phyloP scores from a whole-genome alignment of 2,888 invertebrate genomes.

The Psylliodes chrysocephalus region DNA sequence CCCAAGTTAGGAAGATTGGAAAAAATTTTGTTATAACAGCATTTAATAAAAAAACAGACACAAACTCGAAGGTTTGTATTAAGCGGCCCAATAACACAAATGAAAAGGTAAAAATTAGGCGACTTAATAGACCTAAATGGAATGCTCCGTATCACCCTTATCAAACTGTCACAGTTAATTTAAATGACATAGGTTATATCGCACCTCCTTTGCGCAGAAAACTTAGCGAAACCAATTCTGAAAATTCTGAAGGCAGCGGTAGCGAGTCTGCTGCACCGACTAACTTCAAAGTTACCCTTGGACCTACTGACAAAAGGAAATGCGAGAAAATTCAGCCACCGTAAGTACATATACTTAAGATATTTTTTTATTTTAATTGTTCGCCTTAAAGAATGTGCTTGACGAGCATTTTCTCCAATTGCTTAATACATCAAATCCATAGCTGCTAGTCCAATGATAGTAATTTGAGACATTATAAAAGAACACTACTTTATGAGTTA shows the following conservation, averaged over 20 bases:
- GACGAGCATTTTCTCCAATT: too few relatives aligned
- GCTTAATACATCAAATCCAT: too few relatives aligned
- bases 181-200: slow-evolving; percentile 27
- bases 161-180: not conserved
- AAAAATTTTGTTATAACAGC: not conserved
- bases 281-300: slow-evolving; percentile 3
- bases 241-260: not conserved
- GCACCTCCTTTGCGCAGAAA: not conserved
- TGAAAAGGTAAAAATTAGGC: too few relatives aligned
- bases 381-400: too few relatives aligned
- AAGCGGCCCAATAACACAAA: too few relatives aligned
- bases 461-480: too few relatives aligned
- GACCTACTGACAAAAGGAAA: not conserved
- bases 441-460: too few relatives aligned
- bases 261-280: not conserved
- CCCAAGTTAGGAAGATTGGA: not conserved
- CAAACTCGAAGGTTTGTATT: too few relatives aligned
- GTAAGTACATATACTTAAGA: not conserved
- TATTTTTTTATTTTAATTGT: too few relatives aligned
- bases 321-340: not conserved
- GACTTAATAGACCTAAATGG: not conserved
- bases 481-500: too few relatives aligned
- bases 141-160: not conserved
- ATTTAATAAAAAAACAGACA: too few relatives aligned
- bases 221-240: not conserved